Percentiles rank a stretch among this genome's conserved stretches.
These are phyloP conservation scores for Propithecus deckenii DNA, from an alignment of 2,797 vertebrate species.

Conservation along the genomic window DNA sequence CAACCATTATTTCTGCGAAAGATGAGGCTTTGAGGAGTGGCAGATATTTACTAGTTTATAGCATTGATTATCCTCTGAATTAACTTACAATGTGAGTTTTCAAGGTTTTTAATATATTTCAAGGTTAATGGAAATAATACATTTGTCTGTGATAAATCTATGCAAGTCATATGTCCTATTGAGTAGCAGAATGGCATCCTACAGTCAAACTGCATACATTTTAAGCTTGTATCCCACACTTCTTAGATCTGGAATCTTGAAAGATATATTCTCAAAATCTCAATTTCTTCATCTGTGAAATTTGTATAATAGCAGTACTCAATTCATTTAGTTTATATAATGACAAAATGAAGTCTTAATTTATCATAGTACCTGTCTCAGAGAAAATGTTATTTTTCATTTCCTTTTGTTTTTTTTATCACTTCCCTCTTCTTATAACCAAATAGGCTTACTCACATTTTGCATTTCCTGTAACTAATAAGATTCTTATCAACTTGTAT, in stretches of 20 bases:
- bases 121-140: neutral
- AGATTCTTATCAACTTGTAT: neutral
- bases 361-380: neutral
- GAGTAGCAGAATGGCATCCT: neutral
- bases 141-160: neutral
- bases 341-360: neutral
- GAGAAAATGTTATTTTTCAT: neutral
- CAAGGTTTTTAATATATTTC: neutral
- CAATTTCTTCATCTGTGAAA: neutral
- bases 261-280: neutral
- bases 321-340: neutral
- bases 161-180: neutral
- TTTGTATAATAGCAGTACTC: neutral
- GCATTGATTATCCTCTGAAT: neutral
- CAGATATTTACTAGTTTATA: neutral
- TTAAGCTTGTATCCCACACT: neutral
- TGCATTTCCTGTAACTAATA: neutral
- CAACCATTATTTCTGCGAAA: neutral
- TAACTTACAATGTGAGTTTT: neutral
- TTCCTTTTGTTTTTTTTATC: neutral
- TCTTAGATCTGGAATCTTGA: neutral
- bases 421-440: neutral
- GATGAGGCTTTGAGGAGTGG: neutral
- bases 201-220: neutral
- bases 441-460: neutral